Conservation (phyloP, 2,113 vertebrate genomes). For the Podarcis raffonei region DNA sequence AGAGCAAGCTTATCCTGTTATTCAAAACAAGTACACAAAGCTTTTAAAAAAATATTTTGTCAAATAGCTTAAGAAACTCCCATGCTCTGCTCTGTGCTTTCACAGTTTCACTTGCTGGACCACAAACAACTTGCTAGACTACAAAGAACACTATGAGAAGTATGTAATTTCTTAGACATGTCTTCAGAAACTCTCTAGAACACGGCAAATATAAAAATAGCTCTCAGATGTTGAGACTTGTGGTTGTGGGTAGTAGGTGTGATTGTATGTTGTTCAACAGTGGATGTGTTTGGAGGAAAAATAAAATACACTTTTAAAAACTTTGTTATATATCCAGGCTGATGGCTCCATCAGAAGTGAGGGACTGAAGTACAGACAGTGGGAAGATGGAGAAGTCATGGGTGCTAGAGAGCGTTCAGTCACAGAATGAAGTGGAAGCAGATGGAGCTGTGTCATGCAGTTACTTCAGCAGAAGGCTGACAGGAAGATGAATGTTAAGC, state of each 20-base stretch:
- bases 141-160: not conserved
- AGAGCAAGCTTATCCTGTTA: not conserved
- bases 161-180: not conserved
- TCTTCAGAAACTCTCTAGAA: too few relatives aligned
- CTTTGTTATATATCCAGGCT: not conserved
- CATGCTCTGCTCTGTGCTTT: not conserved
- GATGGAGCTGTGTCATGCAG: not conserved
- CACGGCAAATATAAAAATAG: not conserved
- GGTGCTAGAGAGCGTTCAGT: not conserved
- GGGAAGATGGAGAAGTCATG: not conserved
- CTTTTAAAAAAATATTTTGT: not conserved
- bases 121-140: not conserved
- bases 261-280: not conserved
- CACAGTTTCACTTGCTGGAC: not conserved
- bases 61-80: not conserved
- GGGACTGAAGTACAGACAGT: not conserved
- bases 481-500: not conserved
- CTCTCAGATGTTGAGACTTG: not conserved
- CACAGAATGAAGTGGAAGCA: not conserved
- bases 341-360: not conserved
- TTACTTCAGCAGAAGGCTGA: not conserved
- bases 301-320: not conserved
- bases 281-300: not conserved
- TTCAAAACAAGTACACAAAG: not conserved
- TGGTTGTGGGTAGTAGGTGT: not conserved